Evolutionary conservation across 2,113 vertebrate species (phyloP).

Genomic region (Taxidea taxus): DNA sequence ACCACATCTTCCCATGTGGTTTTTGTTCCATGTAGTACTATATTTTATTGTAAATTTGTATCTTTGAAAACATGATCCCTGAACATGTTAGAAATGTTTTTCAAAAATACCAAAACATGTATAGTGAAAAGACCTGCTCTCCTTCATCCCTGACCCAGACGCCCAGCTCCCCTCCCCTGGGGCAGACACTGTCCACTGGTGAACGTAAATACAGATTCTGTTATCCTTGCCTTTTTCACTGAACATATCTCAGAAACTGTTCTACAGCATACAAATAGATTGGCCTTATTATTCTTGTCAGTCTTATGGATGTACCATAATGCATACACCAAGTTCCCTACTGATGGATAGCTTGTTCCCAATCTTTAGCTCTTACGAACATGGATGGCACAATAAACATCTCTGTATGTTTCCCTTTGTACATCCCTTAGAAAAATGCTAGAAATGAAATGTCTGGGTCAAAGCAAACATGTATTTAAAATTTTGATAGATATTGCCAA

Average conservation of each 20-base stretch:
- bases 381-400: neutral
- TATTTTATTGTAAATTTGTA: neutral
- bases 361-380: neutral
- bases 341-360: neutral
- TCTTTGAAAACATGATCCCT: neutral
- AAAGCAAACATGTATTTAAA: neutral
- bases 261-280: neutral
- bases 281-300: neutral
- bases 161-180: neutral
- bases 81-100: neutral
- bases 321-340: accelerated
- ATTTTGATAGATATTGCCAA: neutral
- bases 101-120: neutral
- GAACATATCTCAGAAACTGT: neutral
- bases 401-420: neutral
- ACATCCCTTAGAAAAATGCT: neutral
- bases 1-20: neutral
- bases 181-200: no score
- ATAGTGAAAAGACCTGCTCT: neutral
- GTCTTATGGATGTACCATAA: neutral
- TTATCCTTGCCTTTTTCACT: neutral
- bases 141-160: neutral
- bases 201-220: neutral
- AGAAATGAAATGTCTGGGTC: neutral
- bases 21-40: neutral